Conservation (phyloP, 2,888 invertebrate species). For the Tenthredo scrophulariae region DNA sequence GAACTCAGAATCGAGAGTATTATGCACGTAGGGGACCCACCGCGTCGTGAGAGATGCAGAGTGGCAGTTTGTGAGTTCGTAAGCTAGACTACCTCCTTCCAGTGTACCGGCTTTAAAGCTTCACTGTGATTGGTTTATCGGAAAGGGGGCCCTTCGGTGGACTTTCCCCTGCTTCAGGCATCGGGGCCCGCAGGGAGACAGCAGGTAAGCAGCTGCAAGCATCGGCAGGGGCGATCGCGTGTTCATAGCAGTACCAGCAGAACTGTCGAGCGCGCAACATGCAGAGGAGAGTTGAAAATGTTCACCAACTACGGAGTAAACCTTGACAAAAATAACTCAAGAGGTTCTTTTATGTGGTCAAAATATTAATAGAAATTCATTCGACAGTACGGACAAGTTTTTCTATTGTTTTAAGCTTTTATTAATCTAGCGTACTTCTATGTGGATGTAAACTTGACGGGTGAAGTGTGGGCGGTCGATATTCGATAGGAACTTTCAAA, state of each 20-base stretch:
- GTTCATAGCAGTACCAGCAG: constrained; percentile 77
- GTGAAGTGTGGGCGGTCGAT: background rate
- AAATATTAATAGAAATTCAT: background rate
- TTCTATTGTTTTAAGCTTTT: background rate
- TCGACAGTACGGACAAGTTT: background rate
- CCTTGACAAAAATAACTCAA: background rate
- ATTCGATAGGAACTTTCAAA: background rate
- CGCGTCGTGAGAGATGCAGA: constrained; percentile 27
- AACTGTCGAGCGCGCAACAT: constrained; percentile 76
- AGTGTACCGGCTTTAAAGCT: constrained; percentile 34
- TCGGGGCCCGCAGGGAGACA: constrained; percentile 50
- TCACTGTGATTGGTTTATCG: constrained; percentile 25
- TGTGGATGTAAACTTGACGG: background rate
- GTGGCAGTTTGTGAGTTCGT: constrained; percentile 50
- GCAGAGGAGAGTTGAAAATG: constrained; percentile 53
- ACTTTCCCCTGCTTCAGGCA: constrained; percentile 47
- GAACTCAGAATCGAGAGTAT: constrained; percentile 1
- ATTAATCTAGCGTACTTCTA: background rate
- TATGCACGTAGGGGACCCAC: constrained; percentile 47
- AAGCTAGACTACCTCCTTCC: constrained; percentile 32
- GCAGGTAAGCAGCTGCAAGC: constrained; percentile 75
- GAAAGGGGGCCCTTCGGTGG: constrained; percentile 39
- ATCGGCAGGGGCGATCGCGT: constrained; percentile 66
- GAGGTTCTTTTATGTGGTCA: background rate
- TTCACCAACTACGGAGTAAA: constrained; percentile 47